Percentiles rank a stretch among this genome's conserved stretches.
Conservation (phyloP, 1,140 invertebrate species). For the Steinernema khuongi region DNA sequence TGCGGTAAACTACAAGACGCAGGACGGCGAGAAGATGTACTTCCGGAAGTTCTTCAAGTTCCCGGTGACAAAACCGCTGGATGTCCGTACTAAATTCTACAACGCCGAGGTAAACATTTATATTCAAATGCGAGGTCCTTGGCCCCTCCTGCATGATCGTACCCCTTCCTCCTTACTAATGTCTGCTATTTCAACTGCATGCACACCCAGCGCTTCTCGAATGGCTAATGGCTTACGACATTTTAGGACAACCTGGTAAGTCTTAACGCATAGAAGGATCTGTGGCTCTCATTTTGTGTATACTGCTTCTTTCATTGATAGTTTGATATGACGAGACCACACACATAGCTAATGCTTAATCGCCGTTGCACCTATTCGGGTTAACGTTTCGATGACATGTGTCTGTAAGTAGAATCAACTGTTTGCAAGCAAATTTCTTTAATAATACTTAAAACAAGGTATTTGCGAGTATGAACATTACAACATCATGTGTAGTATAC, state of each 20-base stretch:
- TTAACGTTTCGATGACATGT: no score
- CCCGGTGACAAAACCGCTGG: slow-evolving; percentile 90
- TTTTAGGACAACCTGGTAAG: slow-evolving; percentile 58
- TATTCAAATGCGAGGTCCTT: neutral
- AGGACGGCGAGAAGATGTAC: slow-evolving; percentile 66
- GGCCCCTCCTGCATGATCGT: slow-evolving; percentile 32
- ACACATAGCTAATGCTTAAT: no score
- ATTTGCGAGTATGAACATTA: no score
- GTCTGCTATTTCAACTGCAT: slow-evolving; percentile 17
- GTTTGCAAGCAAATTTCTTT: no score
- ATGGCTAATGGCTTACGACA: slow-evolving; percentile 6
- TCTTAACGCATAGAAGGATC: slow-evolving; percentile 25
- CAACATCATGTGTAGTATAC: no score
- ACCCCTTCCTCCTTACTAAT: slow-evolving; percentile 36
- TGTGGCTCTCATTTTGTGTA: neutral
- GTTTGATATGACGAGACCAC: neutral
- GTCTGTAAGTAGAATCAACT: no score
- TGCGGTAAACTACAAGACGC: slow-evolving; percentile 80
- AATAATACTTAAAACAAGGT: no score
- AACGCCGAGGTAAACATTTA: slow-evolving; percentile 73
- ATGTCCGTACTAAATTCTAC: slow-evolving; percentile 97
- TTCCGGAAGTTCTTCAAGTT: slow-evolving; percentile 96
- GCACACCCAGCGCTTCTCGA: neutral
- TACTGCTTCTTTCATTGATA: neutral
- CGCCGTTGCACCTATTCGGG: no score